Conservation (phyloP, 2,113 vertebrate species). For the Zosterops hypoxanthus region DNA sequence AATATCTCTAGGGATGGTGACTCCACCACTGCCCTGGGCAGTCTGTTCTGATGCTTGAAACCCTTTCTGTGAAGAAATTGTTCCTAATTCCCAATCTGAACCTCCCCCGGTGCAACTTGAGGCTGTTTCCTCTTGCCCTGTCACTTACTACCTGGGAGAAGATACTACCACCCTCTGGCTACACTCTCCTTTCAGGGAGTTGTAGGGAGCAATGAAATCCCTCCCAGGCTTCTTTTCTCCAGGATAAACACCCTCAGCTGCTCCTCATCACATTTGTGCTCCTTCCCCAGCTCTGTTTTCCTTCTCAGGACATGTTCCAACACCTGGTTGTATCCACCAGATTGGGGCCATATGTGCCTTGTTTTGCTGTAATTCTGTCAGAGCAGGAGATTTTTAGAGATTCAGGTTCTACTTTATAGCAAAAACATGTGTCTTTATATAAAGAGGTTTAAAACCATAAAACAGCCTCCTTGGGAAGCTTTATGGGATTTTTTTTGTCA, state of each 20-base stretch:
- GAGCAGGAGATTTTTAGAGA: neutral
- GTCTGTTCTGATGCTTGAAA: neutral
- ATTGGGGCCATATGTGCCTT: neutral
- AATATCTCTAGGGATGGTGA: neutral
- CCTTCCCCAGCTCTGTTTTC: neutral
- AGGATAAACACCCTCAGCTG: neutral
- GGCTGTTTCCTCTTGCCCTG: neutral
- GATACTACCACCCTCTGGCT: neutral
- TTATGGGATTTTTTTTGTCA: slow-evolving; percentile 10
- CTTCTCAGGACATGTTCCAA: neutral
- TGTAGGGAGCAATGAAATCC: neutral
- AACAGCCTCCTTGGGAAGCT: slow-evolving; percentile 10
- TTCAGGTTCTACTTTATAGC: neutral
- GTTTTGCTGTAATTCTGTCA: neutral
- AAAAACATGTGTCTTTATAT: slow-evolving; percentile 7
- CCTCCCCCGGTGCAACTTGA: neutral
- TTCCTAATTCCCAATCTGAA: neutral
- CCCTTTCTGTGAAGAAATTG: neutral
- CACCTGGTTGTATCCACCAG: neutral
- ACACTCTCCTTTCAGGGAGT: neutral
- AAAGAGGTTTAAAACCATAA: slow-evolving; percentile 19
- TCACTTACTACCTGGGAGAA: neutral
- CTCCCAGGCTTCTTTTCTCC: neutral
- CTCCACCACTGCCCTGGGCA: neutral
- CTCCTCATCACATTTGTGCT: neutral